Percentiles rank a stretch among this genome's conserved stretches.
Conservation (phyloP, 2,888 invertebrate species). For the Archips crataeganus region DNA sequence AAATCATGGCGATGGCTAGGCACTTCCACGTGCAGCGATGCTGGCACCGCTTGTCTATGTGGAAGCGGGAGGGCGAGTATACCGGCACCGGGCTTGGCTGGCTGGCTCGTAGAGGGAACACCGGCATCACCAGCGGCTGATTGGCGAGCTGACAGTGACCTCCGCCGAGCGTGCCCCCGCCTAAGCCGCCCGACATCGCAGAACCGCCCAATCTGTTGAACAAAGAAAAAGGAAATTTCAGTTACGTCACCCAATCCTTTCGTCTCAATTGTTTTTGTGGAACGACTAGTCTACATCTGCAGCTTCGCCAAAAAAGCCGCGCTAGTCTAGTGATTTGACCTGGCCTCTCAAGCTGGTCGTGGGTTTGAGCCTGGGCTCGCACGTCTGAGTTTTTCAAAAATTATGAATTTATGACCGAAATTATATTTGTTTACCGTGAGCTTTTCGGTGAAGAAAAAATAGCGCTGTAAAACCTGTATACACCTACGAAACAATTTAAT, state of each 20-base stretch:
- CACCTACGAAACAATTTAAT: no score
- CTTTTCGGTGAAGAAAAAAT: no score
- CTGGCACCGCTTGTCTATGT: conserved; percentile 97
- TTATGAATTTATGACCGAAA: no score
- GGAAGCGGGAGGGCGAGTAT: conserved; percentile 96
- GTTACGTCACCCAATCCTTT: not conserved
- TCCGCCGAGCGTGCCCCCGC: conserved; percentile 87
- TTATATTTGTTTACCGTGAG: no score
- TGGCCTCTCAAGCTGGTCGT: no score
- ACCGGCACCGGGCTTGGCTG: conserved; percentile 91
- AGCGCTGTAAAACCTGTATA: no score
- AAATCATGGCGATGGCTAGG: conserved; percentile 96
- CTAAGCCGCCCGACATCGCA: conserved; percentile 85
- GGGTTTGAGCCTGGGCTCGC: no score
- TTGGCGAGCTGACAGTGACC: conserved; percentile 90
- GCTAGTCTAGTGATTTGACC: no score
- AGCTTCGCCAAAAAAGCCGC: no score
- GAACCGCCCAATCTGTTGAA: conserved; percentile 81
- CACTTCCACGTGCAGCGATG: conserved; percentile 99
- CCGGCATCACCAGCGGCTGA: conserved; percentile 94
- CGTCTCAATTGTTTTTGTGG: no score
- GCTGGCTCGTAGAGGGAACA: conserved; percentile 93
- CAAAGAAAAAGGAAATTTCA: conserved; percentile 47
- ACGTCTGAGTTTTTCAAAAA: no score
- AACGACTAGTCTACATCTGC: no score